Evolutionary conservation across 2,888 invertebrate genomes (phyloP).

Genomic region (Germaria angustata): DNA sequence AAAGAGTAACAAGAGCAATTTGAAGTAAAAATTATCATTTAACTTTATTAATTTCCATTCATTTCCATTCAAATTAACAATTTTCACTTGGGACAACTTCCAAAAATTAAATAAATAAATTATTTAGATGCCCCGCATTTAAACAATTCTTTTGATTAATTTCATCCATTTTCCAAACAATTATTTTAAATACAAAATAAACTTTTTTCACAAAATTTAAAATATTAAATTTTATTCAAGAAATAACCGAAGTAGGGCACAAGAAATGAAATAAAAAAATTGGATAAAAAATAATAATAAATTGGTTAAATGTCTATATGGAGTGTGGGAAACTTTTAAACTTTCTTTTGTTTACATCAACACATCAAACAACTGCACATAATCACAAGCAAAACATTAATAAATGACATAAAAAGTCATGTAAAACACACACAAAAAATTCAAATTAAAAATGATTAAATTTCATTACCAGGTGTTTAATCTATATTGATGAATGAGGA

Average conservation of each 20-base stretch:
- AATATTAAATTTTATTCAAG: not conserved
- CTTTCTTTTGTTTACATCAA: not conserved
- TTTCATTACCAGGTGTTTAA: conserved; percentile 36
- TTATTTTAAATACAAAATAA: not conserved
- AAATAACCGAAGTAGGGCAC: not conserved
- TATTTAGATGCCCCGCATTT: not conserved
- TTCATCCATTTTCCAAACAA: not conserved
- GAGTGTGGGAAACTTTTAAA: conserved; percentile 54
- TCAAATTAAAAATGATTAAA: conserved; percentile 12
- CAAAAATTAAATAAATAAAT: no score
- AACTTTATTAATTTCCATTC: no score
- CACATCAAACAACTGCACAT: not conserved
- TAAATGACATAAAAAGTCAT: conserved; percentile 7
- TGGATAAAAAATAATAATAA: conserved; percentile 36
- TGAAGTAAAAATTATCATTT: no score
- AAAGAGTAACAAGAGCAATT: no score
- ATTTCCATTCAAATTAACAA: no score
- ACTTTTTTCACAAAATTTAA: not conserved
- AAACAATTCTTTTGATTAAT: not conserved
- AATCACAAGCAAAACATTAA: not conserved
- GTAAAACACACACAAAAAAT: not conserved
- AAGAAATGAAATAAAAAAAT: no score
- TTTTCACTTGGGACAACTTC: no score
- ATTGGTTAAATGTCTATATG: not conserved
- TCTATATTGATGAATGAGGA: conserved; percentile 32